Evolutionary conservation across 2,113 vertebrate genomes (phyloP), one percentile per base, ranked within the genome.

Genomic region (Campylomormyrus numenius): DNA sequence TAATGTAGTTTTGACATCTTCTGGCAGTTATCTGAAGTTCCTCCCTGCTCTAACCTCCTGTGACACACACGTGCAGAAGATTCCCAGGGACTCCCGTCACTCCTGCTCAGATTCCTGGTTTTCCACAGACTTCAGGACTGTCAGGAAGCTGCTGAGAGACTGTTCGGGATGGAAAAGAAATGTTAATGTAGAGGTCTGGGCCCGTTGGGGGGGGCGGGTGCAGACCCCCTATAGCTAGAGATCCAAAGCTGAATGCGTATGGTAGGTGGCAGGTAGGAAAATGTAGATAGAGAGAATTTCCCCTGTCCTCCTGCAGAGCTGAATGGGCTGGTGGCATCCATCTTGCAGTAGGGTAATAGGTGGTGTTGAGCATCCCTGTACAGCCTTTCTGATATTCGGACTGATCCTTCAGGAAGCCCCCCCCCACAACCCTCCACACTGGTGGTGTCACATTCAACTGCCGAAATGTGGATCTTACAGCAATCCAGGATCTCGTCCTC

Each of bases 1-100:
- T 85, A 85, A 85, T 85, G 83, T 85, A 48, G 83, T 46, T 87
- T 87, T 87, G 85, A 87, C 85, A 52, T 87, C 85, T 52, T 46
- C 48, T 87, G 85, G 49, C 49, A 87, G 85, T 87, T 53, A 53
- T 50, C 85, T 39, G 24, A 53, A 87, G 85, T 31, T 87, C 85
- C 49, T 48, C 24, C 27, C 85, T n/a, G 24, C 24, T 27, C 49
- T 87, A 31, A 84, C 49, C 85, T 87, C 85, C 85, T 52, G 46
- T 53, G 45, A 31, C 56, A 39, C 15, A 35, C 87, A 87, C 27
- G 13, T 87, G 85, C 85, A 50, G 27, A 53, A 53, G 85, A 52
- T 87, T 87, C 48, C 15, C 50, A 17, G 15, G 45, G 49, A 27
- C 45, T 35, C 52, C 46, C n/a, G 0, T 24, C 11, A 48, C 24